Conservation (phyloP, 2,113 vertebrate genomes). For the Uria lomvia region DNA sequence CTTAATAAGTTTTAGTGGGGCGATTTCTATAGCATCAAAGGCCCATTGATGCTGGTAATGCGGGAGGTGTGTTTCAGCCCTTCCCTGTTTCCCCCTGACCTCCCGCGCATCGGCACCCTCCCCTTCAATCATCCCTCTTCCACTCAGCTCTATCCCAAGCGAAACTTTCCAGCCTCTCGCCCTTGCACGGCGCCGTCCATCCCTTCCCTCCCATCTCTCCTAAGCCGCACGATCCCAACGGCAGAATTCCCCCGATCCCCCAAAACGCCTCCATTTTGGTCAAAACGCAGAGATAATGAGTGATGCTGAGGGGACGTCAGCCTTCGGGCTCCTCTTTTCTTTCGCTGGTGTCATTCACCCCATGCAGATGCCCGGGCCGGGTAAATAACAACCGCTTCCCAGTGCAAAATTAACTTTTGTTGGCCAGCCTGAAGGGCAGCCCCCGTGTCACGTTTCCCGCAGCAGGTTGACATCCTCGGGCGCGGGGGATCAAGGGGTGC, state of each 20-base stretch:
- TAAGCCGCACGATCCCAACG: background rate
- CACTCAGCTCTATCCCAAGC: background rate
- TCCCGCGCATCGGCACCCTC: background rate
- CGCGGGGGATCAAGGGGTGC: background rate
- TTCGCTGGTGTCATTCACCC: background rate
- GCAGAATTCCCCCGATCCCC: background rate
- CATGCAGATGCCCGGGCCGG: fast-evolving
- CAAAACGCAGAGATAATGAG: background rate
- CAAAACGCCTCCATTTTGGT: background rate
- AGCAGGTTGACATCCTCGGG: background rate
- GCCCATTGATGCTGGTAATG: background rate
- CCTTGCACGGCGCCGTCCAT: background rate
- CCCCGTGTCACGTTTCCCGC: background rate
- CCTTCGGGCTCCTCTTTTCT: background rate
- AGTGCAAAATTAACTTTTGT: background rate
- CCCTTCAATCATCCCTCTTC: slow-evolving; percentile 30
- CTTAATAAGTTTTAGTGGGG: slow-evolving; percentile 11
- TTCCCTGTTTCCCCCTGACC: slow-evolving; percentile 36
- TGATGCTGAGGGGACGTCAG: background rate
- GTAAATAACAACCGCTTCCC: background rate
- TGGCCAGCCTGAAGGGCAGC: background rate
- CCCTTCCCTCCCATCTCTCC: background rate
- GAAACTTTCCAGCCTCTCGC: background rate
- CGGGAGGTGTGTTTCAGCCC: background rate
- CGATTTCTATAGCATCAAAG: slow-evolving; percentile 11